A percentile compares a stretch with the other conserved stretches of the same genome.
phyloP scores from a whole-genome alignment of 1,140 invertebrate genomes.

The Polypedilum vanderplanki region DNA sequence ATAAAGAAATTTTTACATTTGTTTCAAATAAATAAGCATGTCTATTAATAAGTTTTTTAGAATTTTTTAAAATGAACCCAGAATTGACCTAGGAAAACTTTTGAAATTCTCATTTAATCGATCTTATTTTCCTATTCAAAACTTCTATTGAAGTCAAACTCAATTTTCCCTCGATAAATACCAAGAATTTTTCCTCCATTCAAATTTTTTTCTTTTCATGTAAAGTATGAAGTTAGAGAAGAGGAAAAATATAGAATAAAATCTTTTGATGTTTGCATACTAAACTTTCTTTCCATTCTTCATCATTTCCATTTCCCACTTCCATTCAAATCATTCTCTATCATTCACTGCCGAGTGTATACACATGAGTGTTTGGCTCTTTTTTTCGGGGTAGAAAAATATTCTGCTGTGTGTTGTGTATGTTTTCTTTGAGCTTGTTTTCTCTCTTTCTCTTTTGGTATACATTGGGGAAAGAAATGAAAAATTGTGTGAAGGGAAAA shows the following conservation, averaged over 20 bases:
- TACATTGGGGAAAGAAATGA: neutral
- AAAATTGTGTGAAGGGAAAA: conserved; percentile 24
- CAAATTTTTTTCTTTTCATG: neutral
- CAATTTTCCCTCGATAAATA: neutral
- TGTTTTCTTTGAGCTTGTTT: neutral
- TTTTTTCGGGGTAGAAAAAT: conserved; percentile 21
- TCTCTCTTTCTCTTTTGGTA: conserved; percentile 1
- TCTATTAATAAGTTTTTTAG: too few species aligned
- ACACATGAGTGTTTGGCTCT: neutral
- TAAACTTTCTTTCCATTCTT: neutral
- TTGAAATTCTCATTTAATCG: too few species aligned
- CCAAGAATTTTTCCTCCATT: neutral
- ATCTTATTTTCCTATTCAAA: too few species aligned
- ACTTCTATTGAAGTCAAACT: neutral
- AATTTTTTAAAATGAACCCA: too few species aligned
- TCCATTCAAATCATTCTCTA: neutral
- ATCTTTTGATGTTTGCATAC: neutral
- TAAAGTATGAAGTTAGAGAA: neutral
- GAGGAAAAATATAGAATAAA: neutral
- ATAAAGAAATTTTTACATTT: too few species aligned
- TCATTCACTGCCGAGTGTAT: conserved; percentile 3
- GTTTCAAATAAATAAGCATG: too few species aligned
- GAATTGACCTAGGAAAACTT: too few species aligned
- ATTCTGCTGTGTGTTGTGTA: neutral
- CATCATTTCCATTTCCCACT: neutral